Base-by-base conservation (phyloP, 2,113 vertebrate species). In the Epinephelus cyanopodus region DNA sequence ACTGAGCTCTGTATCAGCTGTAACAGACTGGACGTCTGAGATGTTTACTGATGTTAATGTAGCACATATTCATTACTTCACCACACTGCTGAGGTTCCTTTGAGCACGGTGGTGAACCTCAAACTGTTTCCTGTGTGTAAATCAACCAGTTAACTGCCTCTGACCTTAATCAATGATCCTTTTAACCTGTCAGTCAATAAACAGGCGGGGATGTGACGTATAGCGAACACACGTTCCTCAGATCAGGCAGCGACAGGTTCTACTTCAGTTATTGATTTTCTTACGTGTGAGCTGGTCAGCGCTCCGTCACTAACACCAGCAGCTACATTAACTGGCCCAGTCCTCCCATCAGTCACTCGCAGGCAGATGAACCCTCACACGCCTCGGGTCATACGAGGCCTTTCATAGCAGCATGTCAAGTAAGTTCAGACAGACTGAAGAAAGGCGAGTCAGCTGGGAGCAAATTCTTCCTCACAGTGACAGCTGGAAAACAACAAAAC, bases 381-480 rank as follows among this genome's bases (percentile, higher is more conserved):
- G 6, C 11, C 63, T 53, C 25, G 27, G 33, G 72, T 53, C 17
- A 10, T 10, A 42, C 1, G 2, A 74, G 69, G 58, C 45, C 39
- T 53, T 42, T 78, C 64, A 52, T 66, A 33, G 83, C 79, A 56
- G 54, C 81, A 72, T 29, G 80, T 86, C 78, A 76, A 17, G 14
- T 14, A 14, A 79, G 81, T 81, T 72, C 64, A 69, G 66, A 15
- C 48, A 9, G 64, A 29, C 14, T 52, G 47, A 74, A 42, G 71
- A 23, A 45, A 13, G 33, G 62, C 45, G 18, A 70, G 6, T 69
- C 77, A 18, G 5, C 76, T 60, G 83, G 83, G 79, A 76, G 6
- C 17, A 27, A 11, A 56, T 23, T 73, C 1, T 29, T 68, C 54
- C 23, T 58, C 62, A 23, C 62, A n/a, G 0, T 79, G 82, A 79